These are phyloP conservation scores for Branchellion lobata DNA, from an alignment of 2,888 invertebrate genomes.

Conservation along the genomic window DNA sequence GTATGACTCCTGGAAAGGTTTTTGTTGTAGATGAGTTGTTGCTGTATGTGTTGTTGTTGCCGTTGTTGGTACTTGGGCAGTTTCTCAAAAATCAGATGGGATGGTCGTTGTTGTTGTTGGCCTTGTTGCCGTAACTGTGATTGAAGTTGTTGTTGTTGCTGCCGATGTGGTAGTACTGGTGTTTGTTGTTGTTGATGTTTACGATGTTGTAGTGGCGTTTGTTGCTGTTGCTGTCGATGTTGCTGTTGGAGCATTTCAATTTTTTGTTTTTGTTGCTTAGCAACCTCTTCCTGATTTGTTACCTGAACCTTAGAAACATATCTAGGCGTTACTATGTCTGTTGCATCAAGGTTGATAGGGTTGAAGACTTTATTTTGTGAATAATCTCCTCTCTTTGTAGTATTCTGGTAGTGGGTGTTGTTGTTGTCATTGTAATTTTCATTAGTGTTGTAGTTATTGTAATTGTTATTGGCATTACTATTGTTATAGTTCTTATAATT, in stretches of 20 bases:
- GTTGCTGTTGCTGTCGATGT: neutral
- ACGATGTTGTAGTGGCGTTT: neutral
- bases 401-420: neutral
- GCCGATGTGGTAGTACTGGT: neutral
- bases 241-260: neutral
- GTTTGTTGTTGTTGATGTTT: neutral
- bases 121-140: neutral
- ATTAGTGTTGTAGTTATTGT: neutral
- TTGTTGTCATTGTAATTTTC: neutral
- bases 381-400: too few relatives aligned
- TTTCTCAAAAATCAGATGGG: neutral
- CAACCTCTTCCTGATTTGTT: neutral
- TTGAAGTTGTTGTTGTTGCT: neutral
- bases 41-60: neutral
- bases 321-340: too few relatives aligned
- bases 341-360: too few relatives aligned
- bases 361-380: too few relatives aligned
- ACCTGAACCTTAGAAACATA: neutral
- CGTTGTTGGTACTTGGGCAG: constrained; percentile 3
- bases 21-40: constrained; percentile 15
- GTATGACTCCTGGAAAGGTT: neutral
- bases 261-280: constrained; percentile 11
- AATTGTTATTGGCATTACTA: neutral
- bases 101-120: neutral
- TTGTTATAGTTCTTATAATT: neutral